Conservation (phyloP, 2,888 invertebrate genomes). For the Ophion ventricosus region DNA sequence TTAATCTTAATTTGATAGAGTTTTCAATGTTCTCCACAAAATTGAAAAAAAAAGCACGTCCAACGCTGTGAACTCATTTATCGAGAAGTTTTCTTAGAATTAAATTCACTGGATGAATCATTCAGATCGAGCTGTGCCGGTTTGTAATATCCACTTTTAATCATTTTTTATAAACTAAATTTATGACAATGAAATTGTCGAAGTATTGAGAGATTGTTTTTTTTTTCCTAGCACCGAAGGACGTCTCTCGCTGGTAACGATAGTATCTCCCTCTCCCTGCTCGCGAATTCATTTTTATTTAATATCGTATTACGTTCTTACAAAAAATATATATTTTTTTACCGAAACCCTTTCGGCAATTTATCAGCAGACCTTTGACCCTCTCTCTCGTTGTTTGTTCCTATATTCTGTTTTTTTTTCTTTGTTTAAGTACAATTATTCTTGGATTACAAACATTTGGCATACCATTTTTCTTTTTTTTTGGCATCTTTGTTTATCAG, state of each 20-base stretch:
- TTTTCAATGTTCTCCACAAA: neutral
- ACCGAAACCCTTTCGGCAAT: conserved; percentile 27
- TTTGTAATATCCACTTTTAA: neutral
- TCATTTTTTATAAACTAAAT: neutral
- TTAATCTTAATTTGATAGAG: neutral
- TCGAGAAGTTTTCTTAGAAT: neutral
- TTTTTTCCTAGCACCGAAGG: neutral
- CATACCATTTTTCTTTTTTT: conserved; percentile 15
- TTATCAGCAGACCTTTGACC: conserved; percentile 34
- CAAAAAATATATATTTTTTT: conserved; percentile 48
- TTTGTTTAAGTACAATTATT: conserved; percentile 56
- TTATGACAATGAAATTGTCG: neutral
- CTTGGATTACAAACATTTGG: conserved; percentile 36
- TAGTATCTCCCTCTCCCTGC: conserved; percentile 17
- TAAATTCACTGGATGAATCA: too few relatives aligned
- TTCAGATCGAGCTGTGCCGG: too few relatives aligned
- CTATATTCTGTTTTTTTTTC: neutral
- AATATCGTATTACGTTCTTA: conserved; percentile 19
- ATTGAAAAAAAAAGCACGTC: neutral
- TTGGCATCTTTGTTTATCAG: neutral
- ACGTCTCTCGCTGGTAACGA: conserved; percentile 9
- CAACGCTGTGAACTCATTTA: neutral
- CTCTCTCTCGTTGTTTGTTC: conserved; percentile 47
- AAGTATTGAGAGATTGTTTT: neutral
- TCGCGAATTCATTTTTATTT: conserved; percentile 15